A percentile compares a stretch with the other conserved stretches of the same genome.
Evolutionary conservation across 2,113 vertebrate species (phyloP).

Genomic region (Lathamus discolor): DNA sequence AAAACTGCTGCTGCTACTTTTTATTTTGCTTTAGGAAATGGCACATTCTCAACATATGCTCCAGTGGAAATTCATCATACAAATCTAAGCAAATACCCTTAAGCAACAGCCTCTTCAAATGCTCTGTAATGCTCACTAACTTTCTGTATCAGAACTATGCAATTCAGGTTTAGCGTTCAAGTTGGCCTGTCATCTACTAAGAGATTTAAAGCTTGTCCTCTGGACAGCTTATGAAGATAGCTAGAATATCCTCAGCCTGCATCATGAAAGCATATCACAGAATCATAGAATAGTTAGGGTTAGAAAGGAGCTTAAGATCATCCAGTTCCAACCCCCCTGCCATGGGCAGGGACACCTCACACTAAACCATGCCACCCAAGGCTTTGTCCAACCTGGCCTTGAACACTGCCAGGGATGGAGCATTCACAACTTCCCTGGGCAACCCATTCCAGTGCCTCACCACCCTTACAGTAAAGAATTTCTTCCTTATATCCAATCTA

Average conservation of each 20-base stretch:
- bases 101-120: not conserved
- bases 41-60: not conserved
- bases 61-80: not conserved
- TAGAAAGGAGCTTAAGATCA: too few species aligned
- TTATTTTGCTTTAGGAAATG: not conserved
- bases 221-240: fast-evolving
- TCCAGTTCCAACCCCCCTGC: too few species aligned
- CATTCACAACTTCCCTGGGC: too few species aligned
- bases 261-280: not conserved
- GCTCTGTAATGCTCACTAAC: not conserved
- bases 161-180: not conserved
- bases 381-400: too few species aligned
- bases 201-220: not conserved
- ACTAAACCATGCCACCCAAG: too few species aligned
- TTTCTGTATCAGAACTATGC: not conserved
- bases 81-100: not conserved
- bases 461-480: too few species aligned
- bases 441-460: too few species aligned
- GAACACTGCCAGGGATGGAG: too few species aligned
- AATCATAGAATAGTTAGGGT: too few species aligned
- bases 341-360: too few species aligned
- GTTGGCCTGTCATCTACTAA: not conserved
- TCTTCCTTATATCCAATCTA: too few species aligned
- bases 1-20: not conserved
- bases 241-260: not conserved